Percentiles rank a stretch among this genome's conserved stretches.
These are phyloP conservation scores for Miniopterus natalensis DNA, from an alignment of 2,113 vertebrate genomes.

Conservation along the genomic window DNA sequence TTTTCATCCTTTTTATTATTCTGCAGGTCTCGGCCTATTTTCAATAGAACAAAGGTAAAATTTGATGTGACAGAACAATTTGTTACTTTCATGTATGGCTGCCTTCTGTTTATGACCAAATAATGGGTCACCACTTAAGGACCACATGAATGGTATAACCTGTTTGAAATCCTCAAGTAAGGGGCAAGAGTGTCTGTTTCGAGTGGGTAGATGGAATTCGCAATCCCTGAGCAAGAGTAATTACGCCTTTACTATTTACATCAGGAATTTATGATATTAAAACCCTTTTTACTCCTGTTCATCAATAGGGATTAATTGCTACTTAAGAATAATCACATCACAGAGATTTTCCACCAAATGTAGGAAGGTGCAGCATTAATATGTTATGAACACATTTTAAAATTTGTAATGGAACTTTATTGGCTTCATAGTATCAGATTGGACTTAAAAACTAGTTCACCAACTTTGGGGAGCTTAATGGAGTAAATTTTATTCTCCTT, in stretches of 20 bases:
- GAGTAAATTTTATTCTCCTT: neutral
- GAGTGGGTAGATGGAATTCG: neutral
- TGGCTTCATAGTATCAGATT: neutral
- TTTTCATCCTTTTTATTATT: slow-evolving; percentile 29
- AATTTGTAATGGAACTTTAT: slow-evolving; percentile 21
- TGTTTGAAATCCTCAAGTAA: slow-evolving; percentile 59
- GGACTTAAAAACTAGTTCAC: slow-evolving; percentile 27
- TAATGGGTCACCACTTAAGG: slow-evolving; percentile 50
- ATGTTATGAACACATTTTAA: slow-evolving; percentile 24
- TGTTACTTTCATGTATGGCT: slow-evolving; percentile 58
- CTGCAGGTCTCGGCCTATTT: slow-evolving; percentile 47
- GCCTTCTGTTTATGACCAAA: slow-evolving; percentile 43
- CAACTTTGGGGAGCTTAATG: neutral
- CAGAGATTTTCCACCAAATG: slow-evolving; percentile 3
- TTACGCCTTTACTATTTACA: neutral
- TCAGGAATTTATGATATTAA: slow-evolving; percentile 26
- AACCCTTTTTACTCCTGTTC: neutral
- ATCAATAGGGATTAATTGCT: neutral
- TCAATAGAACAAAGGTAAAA: slow-evolving; percentile 58
- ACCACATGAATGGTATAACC: slow-evolving; percentile 39
- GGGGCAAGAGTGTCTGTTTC: neutral
- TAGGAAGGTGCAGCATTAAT: neutral
- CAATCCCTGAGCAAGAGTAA: neutral
- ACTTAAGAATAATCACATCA: neutral
- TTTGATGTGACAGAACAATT: slow-evolving; percentile 35